Evolutionary conservation across 2,888 invertebrate genomes (phyloP), one percentile per base, ranked within the genome.

Genomic region (Chalcis sispes): DNA sequence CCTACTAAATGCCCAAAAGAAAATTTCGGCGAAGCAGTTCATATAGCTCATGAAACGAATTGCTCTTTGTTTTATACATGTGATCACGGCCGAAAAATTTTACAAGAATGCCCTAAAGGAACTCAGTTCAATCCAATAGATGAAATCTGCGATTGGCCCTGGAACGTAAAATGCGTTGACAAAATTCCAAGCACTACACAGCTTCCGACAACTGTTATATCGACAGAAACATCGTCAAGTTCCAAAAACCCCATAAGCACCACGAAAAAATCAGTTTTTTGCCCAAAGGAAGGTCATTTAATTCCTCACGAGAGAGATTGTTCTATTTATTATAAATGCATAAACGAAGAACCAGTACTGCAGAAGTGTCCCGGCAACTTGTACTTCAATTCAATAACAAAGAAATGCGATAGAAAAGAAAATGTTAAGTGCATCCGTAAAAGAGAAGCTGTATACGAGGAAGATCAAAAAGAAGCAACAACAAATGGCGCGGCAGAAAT

Each of bases 21-120:
- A 20, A 8, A n/a, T 1, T 46, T 32, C 3, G 29, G 5, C 10
- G 50, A 61, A 42, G 52, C 59, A 10, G 25, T 54, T 25, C 62
- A 74, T 5, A 62, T 69, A 32, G 65, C 79, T 5, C 79, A 81
- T 56, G 81, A 81, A 42, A n/a, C 59, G 0, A 78, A 80, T 15
- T 81, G 82, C 20, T 74, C 77, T 7, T 66, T 78, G n/a, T 82
- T 77, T 66, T 82, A 82, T 56, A 71, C 52, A 7, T 82, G 82
- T 56, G 29, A 25, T 8, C 25, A 72, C 23, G 80, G 78, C 1
- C 23, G 75, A 10, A 79, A 79, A 73, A 48, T 77, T n/a, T 0
- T 75, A 18, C 75, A 73, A 69, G 29, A 72, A 13, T 81, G 81
- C 75, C 80, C 82, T 42, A 3, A 56, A 61, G 74, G 79, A 71